Conservation (phyloP, 1,140 invertebrate genomes). For the Bemisia tabaci region DNA sequence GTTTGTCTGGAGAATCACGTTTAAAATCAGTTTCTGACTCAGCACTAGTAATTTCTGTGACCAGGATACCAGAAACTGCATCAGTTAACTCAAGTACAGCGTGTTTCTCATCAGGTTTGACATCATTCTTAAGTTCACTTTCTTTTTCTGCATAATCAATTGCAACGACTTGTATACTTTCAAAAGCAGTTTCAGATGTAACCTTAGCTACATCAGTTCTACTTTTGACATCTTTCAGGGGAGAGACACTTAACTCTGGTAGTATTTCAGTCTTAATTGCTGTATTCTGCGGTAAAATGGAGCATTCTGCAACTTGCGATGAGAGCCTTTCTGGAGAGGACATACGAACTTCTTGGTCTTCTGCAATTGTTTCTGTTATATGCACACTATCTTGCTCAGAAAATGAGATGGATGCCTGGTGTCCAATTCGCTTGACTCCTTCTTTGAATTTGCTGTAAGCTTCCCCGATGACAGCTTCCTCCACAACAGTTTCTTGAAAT, state of each 20-base stretch:
- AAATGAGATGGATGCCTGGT: slow-evolving; percentile 34
- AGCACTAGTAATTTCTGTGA: slow-evolving; percentile 14
- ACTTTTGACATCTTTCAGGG: slow-evolving; percentile 30
- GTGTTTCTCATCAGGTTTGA: slow-evolving; percentile 34
- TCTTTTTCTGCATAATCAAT: slow-evolving; percentile 41
- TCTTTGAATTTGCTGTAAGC: slow-evolving; percentile 23
- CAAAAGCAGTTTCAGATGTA: slow-evolving; percentile 31
- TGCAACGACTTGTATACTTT: slow-evolving; percentile 37
- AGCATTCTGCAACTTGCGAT: slow-evolving; percentile 32
- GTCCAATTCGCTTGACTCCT: slow-evolving; percentile 30
- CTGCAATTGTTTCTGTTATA: slow-evolving; percentile 36
- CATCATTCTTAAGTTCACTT: slow-evolving; percentile 31
- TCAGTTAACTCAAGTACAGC: slow-evolving; percentile 37
- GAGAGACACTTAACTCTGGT: slow-evolving; percentile 34
- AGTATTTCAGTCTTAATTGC: slow-evolving; percentile 36
- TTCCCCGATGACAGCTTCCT: slow-evolving; percentile 38
- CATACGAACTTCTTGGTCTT: slow-evolving; percentile 34
- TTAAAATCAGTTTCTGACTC: slow-evolving; percentile 33
- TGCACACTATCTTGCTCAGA: slow-evolving; percentile 36
- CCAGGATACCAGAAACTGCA: slow-evolving; percentile 27
- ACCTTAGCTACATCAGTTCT: slow-evolving; percentile 32
- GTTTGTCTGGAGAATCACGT: slow-evolving; percentile 18
- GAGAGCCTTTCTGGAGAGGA: slow-evolving; percentile 21
- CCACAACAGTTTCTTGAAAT: slow-evolving; percentile 37
- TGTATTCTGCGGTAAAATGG: slow-evolving; percentile 34